Base-by-base conservation (phyloP, 2,797 vertebrate species). In the Peromyscus attwateri region DNA sequence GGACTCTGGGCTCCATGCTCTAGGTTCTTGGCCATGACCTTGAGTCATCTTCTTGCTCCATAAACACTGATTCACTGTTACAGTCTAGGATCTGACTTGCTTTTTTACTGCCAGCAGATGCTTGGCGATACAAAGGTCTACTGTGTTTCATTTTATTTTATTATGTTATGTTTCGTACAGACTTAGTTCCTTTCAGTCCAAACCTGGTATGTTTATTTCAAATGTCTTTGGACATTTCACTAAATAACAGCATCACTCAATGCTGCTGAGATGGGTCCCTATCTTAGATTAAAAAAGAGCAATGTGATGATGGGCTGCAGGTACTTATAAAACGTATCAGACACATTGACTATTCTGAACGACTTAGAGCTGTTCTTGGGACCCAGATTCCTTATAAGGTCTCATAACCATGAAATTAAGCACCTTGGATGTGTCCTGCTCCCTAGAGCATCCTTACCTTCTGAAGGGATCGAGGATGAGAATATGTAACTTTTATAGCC, bases 161-260 rank as follows among this genome's bases (percentile, higher is more conserved):
- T 68, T 66, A 17, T 55, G 17, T 73, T 73, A 68, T 55, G 49
- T 75, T 75, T 84, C 40, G 68, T 68, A 31, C 25, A 60, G 2
- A 80, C 7, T 73, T 21, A 93, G 7, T 70, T 25, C n/a, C 60
- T 94, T 89, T 73, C 19, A 71, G 14, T 84, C 55, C 64, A 89
- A 75, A 92, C 27, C 52, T n/a, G 9, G n/a, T 85, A 68, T 12
- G 40, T 85, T 75, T 92, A 75, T 52, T 95, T 68, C 49, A 92
- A 75, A 52, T 89, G 62, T 62, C 23, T 76, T 14, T 43, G 12
- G 16, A 34, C 14, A 76, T 76, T 89, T n/a, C 25, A 2, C n/a
- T 87, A 85, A 17, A 92, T 82, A 85, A 92, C 94, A 85, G 31
- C 13, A 43, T 23, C 6, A 85, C 3, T 25, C 34, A 57, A 31